Evolutionary conservation across 2,888 invertebrate species (phyloP).

Genomic region (Pachydiplax longipennis): DNA sequence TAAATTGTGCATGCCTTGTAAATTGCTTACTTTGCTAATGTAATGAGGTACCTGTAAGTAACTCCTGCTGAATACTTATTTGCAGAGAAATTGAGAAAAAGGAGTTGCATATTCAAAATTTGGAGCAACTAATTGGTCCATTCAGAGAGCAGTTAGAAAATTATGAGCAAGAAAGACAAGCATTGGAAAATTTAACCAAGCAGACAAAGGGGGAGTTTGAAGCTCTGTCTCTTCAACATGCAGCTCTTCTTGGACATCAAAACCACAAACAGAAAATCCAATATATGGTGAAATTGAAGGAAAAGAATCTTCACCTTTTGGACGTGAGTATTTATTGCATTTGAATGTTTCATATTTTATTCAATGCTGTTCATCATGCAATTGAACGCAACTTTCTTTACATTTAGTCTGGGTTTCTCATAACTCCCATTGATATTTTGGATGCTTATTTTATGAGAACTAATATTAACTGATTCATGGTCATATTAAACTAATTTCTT

Average conservation of each 20-base stretch:
- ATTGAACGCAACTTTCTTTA: too few species aligned
- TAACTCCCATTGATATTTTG: too few species aligned
- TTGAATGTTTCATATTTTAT: background rate
- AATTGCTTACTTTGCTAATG: too few species aligned
- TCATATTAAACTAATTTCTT: too few species aligned
- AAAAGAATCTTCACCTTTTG: background rate
- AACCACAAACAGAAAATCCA: conserved; percentile 72
- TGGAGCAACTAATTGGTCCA: conserved; percentile 57
- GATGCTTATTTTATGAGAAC: too few species aligned
- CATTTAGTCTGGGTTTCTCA: too few species aligned
- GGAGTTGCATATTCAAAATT: conserved; percentile 54
- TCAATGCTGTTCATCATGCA: too few species aligned
- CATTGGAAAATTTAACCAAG: conserved; percentile 58
- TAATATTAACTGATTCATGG: too few species aligned
- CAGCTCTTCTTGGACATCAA: conserved; percentile 69
- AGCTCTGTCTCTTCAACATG: conserved; percentile 65
- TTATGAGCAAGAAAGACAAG: conserved; percentile 61
- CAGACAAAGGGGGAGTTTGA: conserved; percentile 62
- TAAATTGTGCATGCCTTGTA: too few species aligned
- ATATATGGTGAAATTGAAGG: conserved; percentile 59
- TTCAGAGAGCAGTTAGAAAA: conserved; percentile 62
- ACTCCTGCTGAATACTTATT: background rate
- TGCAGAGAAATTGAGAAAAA: conserved; percentile 49
- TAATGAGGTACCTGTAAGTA: background rate
- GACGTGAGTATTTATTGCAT: background rate